phyloP scores from a whole-genome alignment of 2,888 invertebrate genomes.

The Oxystoma pomonae region DNA sequence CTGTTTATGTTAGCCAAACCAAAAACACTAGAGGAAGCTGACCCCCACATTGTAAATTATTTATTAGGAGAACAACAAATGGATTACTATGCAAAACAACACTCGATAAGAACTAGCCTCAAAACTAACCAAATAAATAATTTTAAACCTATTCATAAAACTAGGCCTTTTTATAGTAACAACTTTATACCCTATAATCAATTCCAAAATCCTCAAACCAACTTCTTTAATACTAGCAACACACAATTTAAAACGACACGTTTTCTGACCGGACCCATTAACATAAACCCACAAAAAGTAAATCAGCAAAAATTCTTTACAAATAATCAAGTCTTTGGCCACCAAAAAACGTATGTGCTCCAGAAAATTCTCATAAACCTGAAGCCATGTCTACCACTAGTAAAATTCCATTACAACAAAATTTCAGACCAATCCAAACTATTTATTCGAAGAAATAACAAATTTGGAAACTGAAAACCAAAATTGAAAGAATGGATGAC shows the following conservation, averaged over 20 bases:
- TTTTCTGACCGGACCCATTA: neutral
- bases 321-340: too few species aligned
- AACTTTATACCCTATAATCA: neutral
- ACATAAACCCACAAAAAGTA: neutral
- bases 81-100: too few species aligned
- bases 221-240: neutral
- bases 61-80: constrained; percentile 7
- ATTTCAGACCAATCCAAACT: neutral
- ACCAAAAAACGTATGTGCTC: neutral
- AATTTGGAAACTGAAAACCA: neutral
- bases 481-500: too few species aligned
- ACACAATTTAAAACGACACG: neutral
- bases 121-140: too few species aligned
- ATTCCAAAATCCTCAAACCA: neutral
- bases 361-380: neutral
- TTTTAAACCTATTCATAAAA: constrained; percentile 1
- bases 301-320: neutral
- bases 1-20: too few species aligned
- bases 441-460: neutral
- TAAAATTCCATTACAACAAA: neutral
- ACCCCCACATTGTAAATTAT: constrained; percentile 2
- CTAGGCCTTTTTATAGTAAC: too few species aligned
- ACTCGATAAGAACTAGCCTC: too few species aligned
- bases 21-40: too few species aligned
- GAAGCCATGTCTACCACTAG: neutral